Base-by-base conservation (phyloP, 1,140 invertebrate genomes). In the Halyomorpha halys region DNA sequence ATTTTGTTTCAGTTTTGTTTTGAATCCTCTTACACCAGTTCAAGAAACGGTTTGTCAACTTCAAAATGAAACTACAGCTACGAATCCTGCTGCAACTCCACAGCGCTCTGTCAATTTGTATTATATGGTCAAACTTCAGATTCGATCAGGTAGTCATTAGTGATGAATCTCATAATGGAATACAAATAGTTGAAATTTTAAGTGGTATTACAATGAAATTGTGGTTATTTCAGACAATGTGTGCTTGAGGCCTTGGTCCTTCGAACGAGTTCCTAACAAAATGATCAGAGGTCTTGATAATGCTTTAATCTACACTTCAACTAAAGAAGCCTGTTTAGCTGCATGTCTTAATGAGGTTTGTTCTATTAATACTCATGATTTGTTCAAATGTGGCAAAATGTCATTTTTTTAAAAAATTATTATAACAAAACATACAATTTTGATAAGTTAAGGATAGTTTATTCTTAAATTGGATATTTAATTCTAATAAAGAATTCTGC, bases 71-170 rank as follows among this genome's bases (percentile, higher is more conserved):
- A 94, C 92, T 0, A 83, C 87, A 62, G 89, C 91, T 3, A 85
- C 85, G 68, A 94, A 94, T 74, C 91, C 91, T 0, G 83, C 85
- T 65, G 87, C 88, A 8, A 80, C 82, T 45, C 87, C 92, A 6
- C 82, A 86, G 76, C 79, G 89, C 21, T 87, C 90, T 3, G 89
- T 88, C 69, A 94, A 91, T 74, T 90, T 91, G 78, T 96, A 95
- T 75, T 96, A 94, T 79, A 94, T 96, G 89, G 89, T 91, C 69
- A 96, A 96, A 76, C 77, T 94, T 69, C 87, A 92, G 78, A 82
- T 96, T 68, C 77, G 90, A 76, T 90, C 90, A 68, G 84, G 84
- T 86, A 76, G 78, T 49, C 34, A 39, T 39, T 11, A 39, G 1
- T 39, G 34, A 39, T 11, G 11, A 13, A 2, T 39, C 1, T 3